Evolutionary conservation across 2,888 invertebrate species (phyloP).

Genomic region (Byasa hedistus): DNA sequence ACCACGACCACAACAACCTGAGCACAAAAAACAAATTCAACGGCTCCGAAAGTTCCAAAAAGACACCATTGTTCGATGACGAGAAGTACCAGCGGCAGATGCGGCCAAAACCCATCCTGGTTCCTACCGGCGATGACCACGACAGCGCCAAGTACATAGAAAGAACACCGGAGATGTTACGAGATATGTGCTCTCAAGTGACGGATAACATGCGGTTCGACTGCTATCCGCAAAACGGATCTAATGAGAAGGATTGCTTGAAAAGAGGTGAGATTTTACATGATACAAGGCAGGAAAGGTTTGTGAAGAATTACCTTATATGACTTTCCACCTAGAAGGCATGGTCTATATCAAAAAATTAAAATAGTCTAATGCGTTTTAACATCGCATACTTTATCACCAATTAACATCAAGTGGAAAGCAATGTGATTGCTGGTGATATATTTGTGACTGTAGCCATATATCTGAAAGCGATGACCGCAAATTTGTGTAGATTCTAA

Average conservation of each 20-base stretch:
- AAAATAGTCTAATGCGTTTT: too few relatives aligned
- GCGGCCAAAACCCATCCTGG: constrained; percentile 21
- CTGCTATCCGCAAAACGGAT: constrained; percentile 83
- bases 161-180: constrained; percentile 49
- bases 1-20: constrained; percentile 76
- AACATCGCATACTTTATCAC: too few relatives aligned
- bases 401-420: too few relatives aligned
- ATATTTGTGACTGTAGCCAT: too few relatives aligned
- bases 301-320: too few relatives aligned
- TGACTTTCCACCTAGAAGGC: too few relatives aligned
- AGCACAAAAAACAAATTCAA: constrained; percentile 72
- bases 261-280: constrained; percentile 67
- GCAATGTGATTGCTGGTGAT: too few relatives aligned
- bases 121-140: background rate
- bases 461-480: too few relatives aligned
- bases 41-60: constrained; percentile 45
- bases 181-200: constrained; percentile 68
- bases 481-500: too few relatives aligned
- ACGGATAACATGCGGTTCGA: constrained; percentile 81
- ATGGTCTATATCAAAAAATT: too few relatives aligned
- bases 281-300: too few relatives aligned
- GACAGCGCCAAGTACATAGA: constrained; percentile 41
- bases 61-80: constrained; percentile 42
- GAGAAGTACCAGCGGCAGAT: constrained; percentile 28
- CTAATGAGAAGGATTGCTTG: constrained; percentile 76